Percentiles rank a stretch among this genome's conserved stretches.
phyloP scores from a whole-genome alignment of 2,888 invertebrate genomes.

The Phyllotreta striolata region DNA sequence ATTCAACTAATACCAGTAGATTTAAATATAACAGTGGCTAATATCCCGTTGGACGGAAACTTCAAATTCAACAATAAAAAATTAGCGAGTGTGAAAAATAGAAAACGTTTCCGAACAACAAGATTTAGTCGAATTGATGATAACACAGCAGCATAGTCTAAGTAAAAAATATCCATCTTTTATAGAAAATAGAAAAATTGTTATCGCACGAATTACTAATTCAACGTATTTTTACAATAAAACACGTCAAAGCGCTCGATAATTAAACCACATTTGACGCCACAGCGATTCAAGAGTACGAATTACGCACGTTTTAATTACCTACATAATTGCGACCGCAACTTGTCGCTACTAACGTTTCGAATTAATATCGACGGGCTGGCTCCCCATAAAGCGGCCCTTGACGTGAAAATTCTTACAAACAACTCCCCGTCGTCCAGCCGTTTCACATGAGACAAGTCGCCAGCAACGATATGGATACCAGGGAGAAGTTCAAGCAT shows the following conservation, averaged over 20 bases:
- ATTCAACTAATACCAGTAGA: conserved; percentile 19
- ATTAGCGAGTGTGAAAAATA: background rate
- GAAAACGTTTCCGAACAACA: conserved; percentile 10
- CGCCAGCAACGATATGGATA: conserved; percentile 33
- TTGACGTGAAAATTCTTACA: no score
- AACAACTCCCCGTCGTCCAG: background rate
- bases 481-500: conserved; percentile 32
- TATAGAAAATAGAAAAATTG: conserved; percentile 25
- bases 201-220: conserved; percentile 10
- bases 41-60: conserved; percentile 17
- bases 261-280: background rate
- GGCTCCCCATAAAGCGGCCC: no score
- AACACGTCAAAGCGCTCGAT: conserved; percentile 7
- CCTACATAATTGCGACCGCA: background rate
- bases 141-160: conserved; percentile 12
- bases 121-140: conserved; percentile 7
- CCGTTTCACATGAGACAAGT: conserved; percentile 28
- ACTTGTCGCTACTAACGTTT: no score
- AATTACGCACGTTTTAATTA: background rate
- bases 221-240: background rate
- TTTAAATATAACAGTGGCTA: conserved; percentile 24
- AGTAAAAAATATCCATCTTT: conserved; percentile 15
- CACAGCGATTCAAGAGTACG: background rate
- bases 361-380: no score
- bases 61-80: background rate